These are phyloP conservation scores for Mus spicilegus DNA, from an alignment of 2,113 vertebrate genomes.

Conservation along the genomic window DNA sequence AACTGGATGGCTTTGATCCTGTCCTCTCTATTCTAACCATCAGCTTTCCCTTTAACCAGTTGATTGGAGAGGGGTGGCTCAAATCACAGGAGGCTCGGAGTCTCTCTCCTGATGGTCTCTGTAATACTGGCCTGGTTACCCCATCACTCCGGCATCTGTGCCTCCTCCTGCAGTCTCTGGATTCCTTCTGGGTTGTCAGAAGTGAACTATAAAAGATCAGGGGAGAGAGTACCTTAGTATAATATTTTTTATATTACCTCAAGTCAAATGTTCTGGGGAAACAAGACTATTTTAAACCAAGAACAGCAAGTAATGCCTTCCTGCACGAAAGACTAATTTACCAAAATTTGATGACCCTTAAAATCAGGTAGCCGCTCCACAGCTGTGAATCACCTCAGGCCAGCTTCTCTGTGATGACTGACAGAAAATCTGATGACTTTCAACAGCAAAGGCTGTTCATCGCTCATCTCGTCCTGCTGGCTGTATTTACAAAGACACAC, in stretches of 20 bases:
- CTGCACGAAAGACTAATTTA: neutral
- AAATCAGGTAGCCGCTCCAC: neutral
- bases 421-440: neutral
- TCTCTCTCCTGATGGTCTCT: neutral
- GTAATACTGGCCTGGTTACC: rapidly evolving
- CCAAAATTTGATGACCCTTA: neutral
- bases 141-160: too few relatives aligned
- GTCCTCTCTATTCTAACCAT: neutral
- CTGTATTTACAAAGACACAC: neutral
- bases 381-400: neutral
- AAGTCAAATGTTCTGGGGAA: neutral
- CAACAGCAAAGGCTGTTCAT: neutral
- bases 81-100: neutral
- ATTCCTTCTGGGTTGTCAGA: neutral
- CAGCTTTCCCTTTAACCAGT: neutral
- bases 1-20: neutral
- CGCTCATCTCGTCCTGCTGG: rapidly evolving
- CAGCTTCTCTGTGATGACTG: neutral
- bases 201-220: neutral
- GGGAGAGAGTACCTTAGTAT: neutral
- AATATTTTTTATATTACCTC: neutral
- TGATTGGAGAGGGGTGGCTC: neutral
- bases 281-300: constrained; percentile 2
- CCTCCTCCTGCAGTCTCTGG: neutral
- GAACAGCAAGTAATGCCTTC: constrained; percentile 1